Conservation (phyloP, 2,113 vertebrate species). For the Narcine bancroftii region DNA sequence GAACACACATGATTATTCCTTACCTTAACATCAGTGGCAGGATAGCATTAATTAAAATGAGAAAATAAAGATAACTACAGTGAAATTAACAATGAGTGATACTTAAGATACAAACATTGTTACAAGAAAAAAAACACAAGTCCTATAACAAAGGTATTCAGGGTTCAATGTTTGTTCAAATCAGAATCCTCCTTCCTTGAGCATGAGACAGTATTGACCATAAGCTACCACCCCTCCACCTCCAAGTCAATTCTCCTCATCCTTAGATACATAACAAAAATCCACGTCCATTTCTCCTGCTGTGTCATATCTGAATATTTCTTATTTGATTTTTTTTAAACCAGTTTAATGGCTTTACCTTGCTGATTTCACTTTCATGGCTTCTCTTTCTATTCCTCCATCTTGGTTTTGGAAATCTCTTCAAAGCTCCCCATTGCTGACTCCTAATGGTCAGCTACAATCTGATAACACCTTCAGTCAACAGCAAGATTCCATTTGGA, state of each 20-base stretch:
- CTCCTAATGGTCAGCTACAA: neutral
- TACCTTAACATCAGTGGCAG: constrained; percentile 10
- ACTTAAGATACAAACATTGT: no score
- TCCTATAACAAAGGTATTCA: neutral
- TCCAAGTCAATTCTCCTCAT: neutral
- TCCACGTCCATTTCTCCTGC: neutral
- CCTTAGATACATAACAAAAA: neutral
- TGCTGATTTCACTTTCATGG: neutral
- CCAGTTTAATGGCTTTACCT: neutral
- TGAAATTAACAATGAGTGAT: neutral
- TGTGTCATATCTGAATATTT: neutral
- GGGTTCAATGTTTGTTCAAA: neutral
- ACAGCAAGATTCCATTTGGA: neutral
- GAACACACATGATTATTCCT: neutral
- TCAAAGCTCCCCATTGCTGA: neutral
- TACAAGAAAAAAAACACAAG: neutral
- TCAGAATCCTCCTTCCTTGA: neutral
- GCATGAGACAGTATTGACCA: no score
- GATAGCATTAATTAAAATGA: constrained; percentile 26
- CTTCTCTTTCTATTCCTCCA: neutral
- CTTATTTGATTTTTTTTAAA: neutral
- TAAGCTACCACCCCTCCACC: neutral
- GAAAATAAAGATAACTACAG: neutral
- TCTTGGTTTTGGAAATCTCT: neutral
- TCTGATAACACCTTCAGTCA: neutral